A percentile compares a stretch with the other conserved stretches of the same genome.
phyloP scores from a whole-genome alignment of 2,888 invertebrate genomes.

The Diogma glabrata region DNA sequence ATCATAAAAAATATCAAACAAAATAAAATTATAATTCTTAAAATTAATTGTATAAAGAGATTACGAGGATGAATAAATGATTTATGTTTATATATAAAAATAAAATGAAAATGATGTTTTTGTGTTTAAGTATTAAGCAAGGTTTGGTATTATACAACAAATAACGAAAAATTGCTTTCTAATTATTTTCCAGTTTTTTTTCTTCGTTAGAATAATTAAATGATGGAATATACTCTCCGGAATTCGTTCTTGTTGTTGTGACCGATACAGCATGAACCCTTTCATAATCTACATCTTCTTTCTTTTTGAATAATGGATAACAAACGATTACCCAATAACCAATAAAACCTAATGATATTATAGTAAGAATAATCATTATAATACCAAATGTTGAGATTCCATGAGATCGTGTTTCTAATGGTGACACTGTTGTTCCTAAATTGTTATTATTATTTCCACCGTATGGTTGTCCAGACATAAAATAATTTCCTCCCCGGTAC shows the following conservation, averaged over 20 bases:
- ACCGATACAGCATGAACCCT: neutral
- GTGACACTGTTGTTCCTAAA: neutral
- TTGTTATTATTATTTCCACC: neutral
- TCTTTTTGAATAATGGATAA: constrained; percentile 47
- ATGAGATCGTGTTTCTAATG: neutral
- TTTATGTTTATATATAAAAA: too few relatives aligned
- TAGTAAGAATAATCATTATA: constrained; percentile 40
- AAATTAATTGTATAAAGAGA: too few relatives aligned
- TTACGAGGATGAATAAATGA: too few relatives aligned
- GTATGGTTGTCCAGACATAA: too few relatives aligned
- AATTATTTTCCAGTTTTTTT: constrained; percentile 5
- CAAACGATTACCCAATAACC: constrained; percentile 54
- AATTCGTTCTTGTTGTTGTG: constrained; percentile 2
- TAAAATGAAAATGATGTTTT: too few relatives aligned
- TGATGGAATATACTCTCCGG: neutral
- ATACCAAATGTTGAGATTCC: constrained; percentile 56
- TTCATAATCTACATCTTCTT: neutral
- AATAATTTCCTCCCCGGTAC: neutral
- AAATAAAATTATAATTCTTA: too few relatives aligned
- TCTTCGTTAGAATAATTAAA: neutral
- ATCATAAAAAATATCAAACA: too few relatives aligned
- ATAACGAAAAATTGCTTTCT: too few relatives aligned
- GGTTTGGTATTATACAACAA: too few relatives aligned
- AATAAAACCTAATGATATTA: constrained; percentile 42
- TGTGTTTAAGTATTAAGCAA: too few relatives aligned